Evolutionary conservation across 1,140 invertebrate species (phyloP).

Genomic region (Eurosta solidaginis): DNA sequence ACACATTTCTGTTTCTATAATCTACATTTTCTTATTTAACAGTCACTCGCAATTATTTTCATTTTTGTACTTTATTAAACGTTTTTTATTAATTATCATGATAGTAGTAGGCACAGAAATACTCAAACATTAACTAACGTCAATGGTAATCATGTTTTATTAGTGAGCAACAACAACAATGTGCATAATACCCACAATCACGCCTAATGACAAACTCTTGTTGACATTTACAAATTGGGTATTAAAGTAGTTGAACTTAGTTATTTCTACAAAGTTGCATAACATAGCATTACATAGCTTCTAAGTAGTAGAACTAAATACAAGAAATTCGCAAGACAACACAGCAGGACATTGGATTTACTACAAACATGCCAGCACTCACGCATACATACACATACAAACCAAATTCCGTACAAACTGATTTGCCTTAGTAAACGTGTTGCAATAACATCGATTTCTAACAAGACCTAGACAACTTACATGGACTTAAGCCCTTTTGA

Average conservation of each 20-base stretch:
- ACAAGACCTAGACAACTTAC: background rate
- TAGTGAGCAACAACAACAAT: background rate
- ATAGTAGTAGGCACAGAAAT: too few relatives aligned
- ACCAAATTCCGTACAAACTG: too few relatives aligned
- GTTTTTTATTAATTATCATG: too few relatives aligned
- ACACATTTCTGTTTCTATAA: background rate
- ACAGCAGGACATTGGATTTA: background rate
- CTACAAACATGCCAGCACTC: background rate
- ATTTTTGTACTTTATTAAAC: too few relatives aligned
- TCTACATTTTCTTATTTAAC: background rate
- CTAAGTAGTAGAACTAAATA: too few relatives aligned
- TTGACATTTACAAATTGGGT: conserved; percentile 24
- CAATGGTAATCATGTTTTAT: background rate
- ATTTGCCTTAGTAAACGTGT: too few relatives aligned
- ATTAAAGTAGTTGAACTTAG: background rate
- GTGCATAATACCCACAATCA: background rate
- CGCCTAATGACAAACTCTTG: conserved; percentile 1
- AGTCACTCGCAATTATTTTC: too few relatives aligned
- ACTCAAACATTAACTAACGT: too few relatives aligned
- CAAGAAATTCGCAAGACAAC: background rate
- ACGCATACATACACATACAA: background rate
- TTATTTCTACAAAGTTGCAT: too few relatives aligned
- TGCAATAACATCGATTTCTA: background rate
- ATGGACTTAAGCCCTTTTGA: background rate
- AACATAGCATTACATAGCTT: too few relatives aligned